A percentile compares a stretch with the other conserved stretches of the same genome.
These are phyloP conservation scores for Pitta sordida DNA, from an alignment of 2,113 vertebrate species.

Conservation along the genomic window DNA sequence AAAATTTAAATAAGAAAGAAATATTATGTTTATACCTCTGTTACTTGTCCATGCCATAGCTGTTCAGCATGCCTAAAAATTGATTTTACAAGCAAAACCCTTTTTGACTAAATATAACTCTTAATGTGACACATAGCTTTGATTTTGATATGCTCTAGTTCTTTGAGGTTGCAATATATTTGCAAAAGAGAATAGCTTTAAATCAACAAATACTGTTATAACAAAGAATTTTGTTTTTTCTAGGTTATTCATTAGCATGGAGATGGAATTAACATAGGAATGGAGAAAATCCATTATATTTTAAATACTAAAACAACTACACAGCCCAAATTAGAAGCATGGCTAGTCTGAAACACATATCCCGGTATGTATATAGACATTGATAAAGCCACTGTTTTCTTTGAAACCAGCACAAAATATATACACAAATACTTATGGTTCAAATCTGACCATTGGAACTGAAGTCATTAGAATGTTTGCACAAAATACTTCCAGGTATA, in stretches of 20 bases:
- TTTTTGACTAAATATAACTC: not conserved
- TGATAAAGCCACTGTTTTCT: not conserved
- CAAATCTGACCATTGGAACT: not conserved
- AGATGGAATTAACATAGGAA: too few relatives aligned
- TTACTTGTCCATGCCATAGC: not conserved
- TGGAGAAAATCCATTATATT: not conserved
- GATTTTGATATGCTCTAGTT: not conserved
- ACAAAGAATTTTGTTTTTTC: not conserved
- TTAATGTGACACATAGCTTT: not conserved
- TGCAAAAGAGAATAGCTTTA: not conserved
- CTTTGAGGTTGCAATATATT: not conserved
- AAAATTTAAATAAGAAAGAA: not conserved
- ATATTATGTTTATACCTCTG: not conserved
- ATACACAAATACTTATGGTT: not conserved
- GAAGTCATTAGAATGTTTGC: not conserved
- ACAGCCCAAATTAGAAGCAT: not conserved
- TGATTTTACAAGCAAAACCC: not conserved
- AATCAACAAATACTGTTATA: not conserved
- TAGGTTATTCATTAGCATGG: not conserved
- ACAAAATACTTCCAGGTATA: not conserved
- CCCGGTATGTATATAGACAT: not conserved
- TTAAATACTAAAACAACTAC: not conserved
- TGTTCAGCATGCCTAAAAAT: not conserved
- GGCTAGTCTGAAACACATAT: not conserved
- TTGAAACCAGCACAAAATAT: not conserved